A percentile compares a stretch with the other conserved stretches of the same genome.
These are phyloP conservation scores for Steinernema feltiae DNA, from an alignment of 1,140 invertebrate genomes.

Conservation along the genomic window DNA sequence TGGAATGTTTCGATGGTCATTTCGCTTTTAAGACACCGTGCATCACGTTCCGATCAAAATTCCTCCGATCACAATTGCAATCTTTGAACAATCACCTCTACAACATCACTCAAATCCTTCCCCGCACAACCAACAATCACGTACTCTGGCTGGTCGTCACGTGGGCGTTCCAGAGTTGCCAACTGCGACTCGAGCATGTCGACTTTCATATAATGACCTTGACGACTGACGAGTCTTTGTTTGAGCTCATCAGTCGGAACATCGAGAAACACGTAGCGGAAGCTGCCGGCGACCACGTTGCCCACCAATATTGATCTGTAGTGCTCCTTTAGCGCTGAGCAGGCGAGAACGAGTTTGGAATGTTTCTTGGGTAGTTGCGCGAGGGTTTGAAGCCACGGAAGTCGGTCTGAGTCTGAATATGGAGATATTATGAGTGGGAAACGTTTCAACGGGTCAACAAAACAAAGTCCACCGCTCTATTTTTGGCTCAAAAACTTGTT, in stretches of 20 bases:
- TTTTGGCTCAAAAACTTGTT: too few relatives aligned
- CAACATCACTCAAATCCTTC: neutral
- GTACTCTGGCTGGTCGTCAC: neutral
- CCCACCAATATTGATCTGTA: slow-evolving; percentile 1
- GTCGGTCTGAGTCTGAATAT: slow-evolving; percentile 49
- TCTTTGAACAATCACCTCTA: neutral
- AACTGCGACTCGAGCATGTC: slow-evolving; percentile 2
- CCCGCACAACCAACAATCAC: neutral
- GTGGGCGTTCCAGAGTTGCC: neutral
- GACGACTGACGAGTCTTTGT: neutral
- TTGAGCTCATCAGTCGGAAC: neutral
- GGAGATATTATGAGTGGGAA: too few relatives aligned
- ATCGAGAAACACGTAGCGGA: neutral
- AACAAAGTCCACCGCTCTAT: too few relatives aligned
- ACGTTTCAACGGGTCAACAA: too few relatives aligned
- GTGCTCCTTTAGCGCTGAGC: slow-evolving; percentile 19
- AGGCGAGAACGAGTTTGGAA: slow-evolving; percentile 16
- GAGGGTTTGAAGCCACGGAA: slow-evolving; percentile 44
- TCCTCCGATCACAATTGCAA: neutral
- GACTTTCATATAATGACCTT: slow-evolving; percentile 3
- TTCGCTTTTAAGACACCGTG: too few relatives aligned
- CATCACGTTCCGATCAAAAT: too few relatives aligned
- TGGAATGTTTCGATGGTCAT: too few relatives aligned
- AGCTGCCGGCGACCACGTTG: neutral
- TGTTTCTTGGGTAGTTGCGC: neutral